phyloP scores from a whole-genome alignment of 1,140 invertebrate species.

The Coptotermes formosanus region DNA sequence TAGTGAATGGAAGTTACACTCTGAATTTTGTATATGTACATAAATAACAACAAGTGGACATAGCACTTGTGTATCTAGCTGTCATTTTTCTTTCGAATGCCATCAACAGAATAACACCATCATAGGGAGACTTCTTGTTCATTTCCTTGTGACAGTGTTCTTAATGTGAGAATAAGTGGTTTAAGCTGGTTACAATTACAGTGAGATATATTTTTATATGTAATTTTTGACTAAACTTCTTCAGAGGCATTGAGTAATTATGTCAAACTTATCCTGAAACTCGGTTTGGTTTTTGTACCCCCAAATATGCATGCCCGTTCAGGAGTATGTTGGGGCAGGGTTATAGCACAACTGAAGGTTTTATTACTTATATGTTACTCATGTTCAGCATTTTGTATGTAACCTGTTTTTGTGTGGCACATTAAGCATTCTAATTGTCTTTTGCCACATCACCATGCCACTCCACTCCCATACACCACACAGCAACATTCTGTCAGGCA shows the following conservation, averaged over 20 bases:
- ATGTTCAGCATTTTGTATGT: not conserved
- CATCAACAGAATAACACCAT: conserved; percentile 12
- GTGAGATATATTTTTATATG: conserved; percentile 36
- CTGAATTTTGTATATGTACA: not conserved
- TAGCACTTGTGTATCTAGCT: conserved; percentile 20
- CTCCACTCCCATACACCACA: not conserved
- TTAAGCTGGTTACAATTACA: conserved; percentile 31
- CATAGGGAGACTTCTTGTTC: conserved; percentile 18
- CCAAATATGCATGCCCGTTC: not conserved
- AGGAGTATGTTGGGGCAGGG: not conserved
- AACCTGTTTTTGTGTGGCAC: not conserved
- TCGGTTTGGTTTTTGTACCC: not conserved
- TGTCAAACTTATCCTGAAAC: not conserved
- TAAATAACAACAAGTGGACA: not conserved
- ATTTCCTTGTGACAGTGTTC: conserved; percentile 21
- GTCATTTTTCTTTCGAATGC: conserved; percentile 20
- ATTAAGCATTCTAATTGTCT: not conserved
- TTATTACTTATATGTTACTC: not conserved
- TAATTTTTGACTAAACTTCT: conserved; percentile 34
- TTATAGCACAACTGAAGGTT: not conserved
- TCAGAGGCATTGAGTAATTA: conserved; percentile 24
- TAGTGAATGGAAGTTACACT: not conserved
- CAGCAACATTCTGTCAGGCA: not conserved
- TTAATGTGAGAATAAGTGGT: conserved; percentile 30
- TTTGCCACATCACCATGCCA: not conserved